These are phyloP conservation scores for Tinea semifulvella DNA, from an alignment of 2,888 invertebrate genomes.

Conservation along the genomic window DNA sequence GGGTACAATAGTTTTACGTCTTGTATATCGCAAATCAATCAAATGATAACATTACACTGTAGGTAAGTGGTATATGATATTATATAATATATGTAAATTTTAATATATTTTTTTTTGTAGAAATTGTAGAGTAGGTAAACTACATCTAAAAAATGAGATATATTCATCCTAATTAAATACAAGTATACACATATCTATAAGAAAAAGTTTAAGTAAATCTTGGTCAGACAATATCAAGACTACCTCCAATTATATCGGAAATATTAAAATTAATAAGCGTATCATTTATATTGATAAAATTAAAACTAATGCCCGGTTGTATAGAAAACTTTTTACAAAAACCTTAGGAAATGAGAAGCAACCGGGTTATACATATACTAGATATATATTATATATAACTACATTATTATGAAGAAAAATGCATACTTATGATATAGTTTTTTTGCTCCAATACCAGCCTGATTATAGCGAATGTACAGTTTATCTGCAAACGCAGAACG, in stretches of 20 bases:
- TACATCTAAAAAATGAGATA: constrained; percentile 2
- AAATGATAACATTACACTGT: too few relatives aligned
- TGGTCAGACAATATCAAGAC: constrained; percentile 64
- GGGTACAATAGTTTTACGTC: too few relatives aligned
- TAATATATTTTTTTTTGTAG: not conserved
- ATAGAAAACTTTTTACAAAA: constrained; percentile 17
- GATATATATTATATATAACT: constrained; percentile 16
- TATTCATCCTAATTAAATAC: constrained; percentile 3
- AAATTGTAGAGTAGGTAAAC: not conserved
- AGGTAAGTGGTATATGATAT: too few relatives aligned
- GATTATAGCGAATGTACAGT: constrained; percentile 17
- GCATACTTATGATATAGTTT: constrained; percentile 23
- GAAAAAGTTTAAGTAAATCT: constrained; percentile 36
- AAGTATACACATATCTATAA: constrained; percentile 1
- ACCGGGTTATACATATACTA: not conserved
- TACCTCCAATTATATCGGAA: constrained; percentile 60
- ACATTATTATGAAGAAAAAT: constrained; percentile 29
- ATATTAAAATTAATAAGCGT: constrained; percentile 67
- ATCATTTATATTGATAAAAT: constrained; percentile 56
- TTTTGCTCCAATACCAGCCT: constrained; percentile 51
- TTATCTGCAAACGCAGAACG: too few relatives aligned
- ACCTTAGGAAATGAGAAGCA: constrained; percentile 4
- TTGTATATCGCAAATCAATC: too few relatives aligned
- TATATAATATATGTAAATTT: too few relatives aligned
- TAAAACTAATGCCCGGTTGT: constrained; percentile 20